phyloP scores from a whole-genome alignment of 1,140 invertebrate genomes.

The Ylistrum balloti region DNA sequence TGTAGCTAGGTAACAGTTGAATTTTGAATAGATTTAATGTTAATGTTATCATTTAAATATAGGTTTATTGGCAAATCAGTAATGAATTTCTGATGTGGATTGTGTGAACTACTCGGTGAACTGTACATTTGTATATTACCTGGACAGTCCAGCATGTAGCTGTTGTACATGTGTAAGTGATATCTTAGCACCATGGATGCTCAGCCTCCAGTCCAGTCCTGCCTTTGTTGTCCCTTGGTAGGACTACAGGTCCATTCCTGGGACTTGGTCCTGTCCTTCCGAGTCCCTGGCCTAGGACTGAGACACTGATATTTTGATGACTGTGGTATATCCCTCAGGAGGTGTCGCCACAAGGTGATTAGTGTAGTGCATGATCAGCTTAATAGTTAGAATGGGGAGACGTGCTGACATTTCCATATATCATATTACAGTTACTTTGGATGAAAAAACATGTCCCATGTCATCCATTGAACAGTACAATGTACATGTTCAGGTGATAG shows the following conservation, averaged over 20 bases:
- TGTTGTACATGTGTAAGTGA: neutral
- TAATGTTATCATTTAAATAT: too few species aligned
- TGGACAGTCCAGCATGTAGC: neutral
- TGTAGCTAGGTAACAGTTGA: too few species aligned
- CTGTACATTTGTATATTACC: neutral
- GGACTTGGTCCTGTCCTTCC: too few species aligned
- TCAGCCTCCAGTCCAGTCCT: neutral
- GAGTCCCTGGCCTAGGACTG: neutral
- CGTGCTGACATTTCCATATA: neutral
- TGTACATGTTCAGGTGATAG: constrained; percentile 17
- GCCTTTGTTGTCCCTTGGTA: neutral
- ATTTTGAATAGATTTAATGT: too few species aligned
- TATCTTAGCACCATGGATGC: constrained; percentile 3
- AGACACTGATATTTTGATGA: neutral
- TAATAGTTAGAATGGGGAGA: neutral
- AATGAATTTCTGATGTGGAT: too few species aligned
- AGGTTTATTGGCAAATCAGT: too few species aligned
- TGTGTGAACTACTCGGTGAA: too few species aligned
- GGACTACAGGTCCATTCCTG: neutral
- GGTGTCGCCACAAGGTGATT: neutral
- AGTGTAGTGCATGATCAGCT: neutral
- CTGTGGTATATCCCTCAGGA: neutral
- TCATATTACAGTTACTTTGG: neutral
- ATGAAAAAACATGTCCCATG: constrained; percentile 1
- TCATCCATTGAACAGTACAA: neutral